Base-by-base conservation (phyloP, 2,888 invertebrate species). In the Cerastis rubricosa region DNA sequence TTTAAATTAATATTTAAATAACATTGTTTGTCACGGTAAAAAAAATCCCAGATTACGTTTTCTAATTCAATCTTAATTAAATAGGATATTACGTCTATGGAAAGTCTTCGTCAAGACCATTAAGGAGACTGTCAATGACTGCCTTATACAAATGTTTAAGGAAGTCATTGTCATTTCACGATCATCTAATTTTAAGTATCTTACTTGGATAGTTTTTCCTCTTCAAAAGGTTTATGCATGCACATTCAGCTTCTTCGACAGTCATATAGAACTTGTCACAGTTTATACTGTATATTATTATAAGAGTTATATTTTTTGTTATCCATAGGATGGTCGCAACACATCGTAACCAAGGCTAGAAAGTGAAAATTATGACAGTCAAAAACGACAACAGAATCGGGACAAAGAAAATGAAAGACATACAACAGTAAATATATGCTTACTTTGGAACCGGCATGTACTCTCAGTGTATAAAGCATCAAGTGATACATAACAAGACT, bases 181-280 rank as follows among this genome's bases (percentile, higher is more conserved):
- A n/a, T n/a, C n/a, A 25, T 25, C 2, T 25, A 19, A 43, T 43
- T 6, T 54, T 17, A 9, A 57, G 9, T 45, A 8, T 25, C 76
- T 77, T 76, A 76, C 76, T 78, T 77, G 67, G 78, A 49, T 43
- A 76, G 47, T 40, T 49, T 2, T 40, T 66, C 22, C n/a, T 77
- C 14, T 66, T 76, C n/a, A 77, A 43, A 40, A 66, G 57, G n/a
- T 59, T 66, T n/a, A 76, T 49, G 59, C 76, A 77, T 40, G 57
- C 76, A 9, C 47, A 77, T 40, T 76, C 78, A 14, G 76, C 66
- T 29, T 77, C 29, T n/a, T 76, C 66, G 7, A 77, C 40, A 29
- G 57, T 49, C 5, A 59, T 77, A 29, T 76, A 76, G 14, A 76
- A 76, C 66, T 77, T 65, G 6, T 76, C 76, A 57, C 76, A 76